Evolutionary conservation across 2,113 vertebrate species (phyloP).

Genomic region (Speoplatyrhinus poulsoni): DNA sequence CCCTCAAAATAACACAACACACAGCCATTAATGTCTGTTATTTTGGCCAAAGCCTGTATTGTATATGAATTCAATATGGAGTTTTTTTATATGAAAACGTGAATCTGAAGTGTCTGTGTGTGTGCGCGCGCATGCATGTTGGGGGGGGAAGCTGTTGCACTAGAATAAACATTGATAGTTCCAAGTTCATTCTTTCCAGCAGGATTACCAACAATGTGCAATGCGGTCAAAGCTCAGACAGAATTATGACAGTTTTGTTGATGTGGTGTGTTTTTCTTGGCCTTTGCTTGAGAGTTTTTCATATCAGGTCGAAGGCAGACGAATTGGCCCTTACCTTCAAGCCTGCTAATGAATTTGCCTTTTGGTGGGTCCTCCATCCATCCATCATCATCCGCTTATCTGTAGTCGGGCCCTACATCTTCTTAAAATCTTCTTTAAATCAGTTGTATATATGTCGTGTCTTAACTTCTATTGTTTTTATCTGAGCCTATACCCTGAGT

Average conservation of each 20-base stretch:
- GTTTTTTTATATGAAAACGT: neutral
- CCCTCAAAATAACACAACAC: no score
- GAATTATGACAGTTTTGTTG: neutral
- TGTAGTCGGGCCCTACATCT: conserved; percentile 8
- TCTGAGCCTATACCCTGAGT: no score
- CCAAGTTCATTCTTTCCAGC: neutral
- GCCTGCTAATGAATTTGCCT: conserved; percentile 25
- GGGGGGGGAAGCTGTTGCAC: no score
- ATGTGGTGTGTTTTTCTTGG: neutral
- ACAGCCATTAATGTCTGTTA: no score
- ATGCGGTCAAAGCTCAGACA: conserved; percentile 14
- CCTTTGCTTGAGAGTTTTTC: neutral
- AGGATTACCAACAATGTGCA: neutral
- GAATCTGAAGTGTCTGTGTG: neutral
- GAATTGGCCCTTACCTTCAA: conserved; percentile 9
- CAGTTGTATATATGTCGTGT: no score
- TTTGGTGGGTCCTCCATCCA: conserved; percentile 5
- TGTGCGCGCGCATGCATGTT: no score
- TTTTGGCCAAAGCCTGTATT: no score
- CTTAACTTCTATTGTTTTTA: no score
- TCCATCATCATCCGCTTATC: no score
- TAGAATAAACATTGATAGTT: neutral
- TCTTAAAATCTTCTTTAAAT: no score
- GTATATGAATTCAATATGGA: neutral
- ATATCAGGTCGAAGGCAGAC: neutral